Evolutionary conservation across 2,888 invertebrate genomes (phyloP), one percentile per base, ranked within the genome.

Genomic region (Tenthredo notha): DNA sequence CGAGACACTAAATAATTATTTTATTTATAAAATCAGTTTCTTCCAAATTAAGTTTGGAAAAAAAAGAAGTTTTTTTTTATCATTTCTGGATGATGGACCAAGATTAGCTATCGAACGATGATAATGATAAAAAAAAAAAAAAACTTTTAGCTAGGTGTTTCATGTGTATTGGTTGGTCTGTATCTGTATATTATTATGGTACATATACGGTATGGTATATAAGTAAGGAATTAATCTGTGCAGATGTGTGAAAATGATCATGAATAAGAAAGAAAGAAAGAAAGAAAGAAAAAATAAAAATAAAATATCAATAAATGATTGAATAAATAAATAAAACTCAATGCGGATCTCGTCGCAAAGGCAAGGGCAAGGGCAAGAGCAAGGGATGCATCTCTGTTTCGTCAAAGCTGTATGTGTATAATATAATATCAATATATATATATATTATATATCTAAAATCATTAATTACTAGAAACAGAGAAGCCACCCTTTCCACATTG

Each of bases 61-160:
- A 4, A 33, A 67, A 80, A 47, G 9, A n/a, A 6, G n/a, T n/a
- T n/a, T n/a, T n/a, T n/a, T 58, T 84, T 58, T 84, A 84, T 25
- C 10, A 78, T 85, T 86, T 70, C 80, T 84, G 84, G 86, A 86
- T 78, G 86, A 86, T 88, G 88, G 87, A 88, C 87, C 87, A 88
- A 88, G 75, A 85, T 87, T 86, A 84, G 85, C 72, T 86, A 85
- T 87, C 85, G 85, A 78, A 86, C 84, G 85, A 65, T 78, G 83
- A 85, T 83, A 85, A 47, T 43, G 29, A 33, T 33, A 33, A 33
- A 33, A 33, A 33, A 33, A 33, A 33, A 33, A 33, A 85, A 85
- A 86, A 85, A 85, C 82, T 67, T 80, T 43, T 85, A 85, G 78
- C 80, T 85, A 80, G 84, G 84, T 77, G 77, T 77, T 77, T 80